Percentiles rank a stretch among this genome's conserved stretches.
phyloP scores from a whole-genome alignment of 1,140 invertebrate genomes.

The Wasmannia auropunctata region DNA sequence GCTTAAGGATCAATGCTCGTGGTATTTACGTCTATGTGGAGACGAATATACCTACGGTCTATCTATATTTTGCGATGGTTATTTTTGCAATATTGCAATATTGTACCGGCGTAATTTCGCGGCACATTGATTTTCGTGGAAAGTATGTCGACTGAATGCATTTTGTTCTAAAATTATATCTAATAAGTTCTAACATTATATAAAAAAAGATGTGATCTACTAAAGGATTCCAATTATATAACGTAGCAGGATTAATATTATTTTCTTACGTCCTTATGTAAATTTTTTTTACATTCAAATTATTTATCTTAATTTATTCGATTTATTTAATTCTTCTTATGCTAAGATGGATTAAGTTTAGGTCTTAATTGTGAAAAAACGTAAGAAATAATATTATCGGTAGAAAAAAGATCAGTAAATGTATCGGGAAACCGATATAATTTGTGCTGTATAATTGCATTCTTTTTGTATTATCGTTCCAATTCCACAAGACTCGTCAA shows the following conservation, averaged over 20 bases:
- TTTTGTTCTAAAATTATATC: conserved; percentile 14
- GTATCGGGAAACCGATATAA: neutral
- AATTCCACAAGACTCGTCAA: neutral
- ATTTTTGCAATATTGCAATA: conserved; percentile 35
- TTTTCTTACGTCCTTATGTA: neutral
- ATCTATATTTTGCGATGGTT: conserved; percentile 11
- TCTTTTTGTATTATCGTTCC: neutral
- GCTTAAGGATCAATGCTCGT: conserved; percentile 56
- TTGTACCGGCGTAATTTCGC: neutral
- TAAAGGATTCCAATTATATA: neutral
- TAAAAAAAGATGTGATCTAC: neutral
- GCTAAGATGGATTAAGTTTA: neutral
- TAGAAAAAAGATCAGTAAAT: neutral
- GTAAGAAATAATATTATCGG: neutral
- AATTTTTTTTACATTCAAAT: conserved; percentile 1
- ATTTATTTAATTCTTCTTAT: neutral
- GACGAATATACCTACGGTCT: conserved; percentile 34
- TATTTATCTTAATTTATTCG: neutral
- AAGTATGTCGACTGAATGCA: conserved; percentile 15
- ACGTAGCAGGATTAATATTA: neutral
- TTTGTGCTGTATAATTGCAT: neutral
- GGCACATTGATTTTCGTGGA: conserved; percentile 12
- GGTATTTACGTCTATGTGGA: conserved; percentile 52
- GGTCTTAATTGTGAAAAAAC: too few species aligned
- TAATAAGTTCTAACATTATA: neutral